Evolutionary conservation across 2,113 vertebrate species (phyloP), one percentile per base, ranked within the genome.

Genomic region (Megatriorchis doriae): DNA sequence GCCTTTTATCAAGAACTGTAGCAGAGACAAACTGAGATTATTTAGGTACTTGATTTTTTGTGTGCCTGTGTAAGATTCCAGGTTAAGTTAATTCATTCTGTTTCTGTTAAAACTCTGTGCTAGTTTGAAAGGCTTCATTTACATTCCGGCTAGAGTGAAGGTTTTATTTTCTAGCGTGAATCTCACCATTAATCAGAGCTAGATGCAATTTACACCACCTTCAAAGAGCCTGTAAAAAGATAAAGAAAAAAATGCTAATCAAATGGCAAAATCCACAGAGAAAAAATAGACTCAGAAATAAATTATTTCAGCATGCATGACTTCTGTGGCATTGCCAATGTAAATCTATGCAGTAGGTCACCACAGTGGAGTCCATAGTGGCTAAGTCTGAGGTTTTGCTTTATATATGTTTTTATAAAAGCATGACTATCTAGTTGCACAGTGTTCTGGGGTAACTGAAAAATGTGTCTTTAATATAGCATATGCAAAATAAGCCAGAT

Each of bases 291-390:
- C 81, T 96, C 48, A 90, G 75, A 97, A 97, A 94, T 68, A 94
- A 97, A 97, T 96, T 93, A 93, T 95, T 98, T 92, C 90, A 97
- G 77, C 18, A 29, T 96, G 84, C 83, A 95, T 87, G 67, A 88
- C 68, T 98, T 97, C 90, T 83, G 34, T 63, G 78, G 75, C 70
- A 43, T 56, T 96, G 94, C 97, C 96, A 98, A 88, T 94, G 88
- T 96, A 97, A 97, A 97, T 90, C 66, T 62, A 62, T 90, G 94
- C 81, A 96, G 67, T 91, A 91, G 88, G 77, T 96, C 91, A 95
- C 58, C 95, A 90, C 91, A 94, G 79, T 47, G 80, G 55, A 94
- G 89, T 93, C 91, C 86, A 79, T 9, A 85, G 93, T 67, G 73
- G 63, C 67, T 84, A 78, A 77, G 71, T 80, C 84, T 96, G 91